Evolutionary conservation across 2,888 invertebrate species (phyloP).

Genomic region (Crepidodera aurea): DNA sequence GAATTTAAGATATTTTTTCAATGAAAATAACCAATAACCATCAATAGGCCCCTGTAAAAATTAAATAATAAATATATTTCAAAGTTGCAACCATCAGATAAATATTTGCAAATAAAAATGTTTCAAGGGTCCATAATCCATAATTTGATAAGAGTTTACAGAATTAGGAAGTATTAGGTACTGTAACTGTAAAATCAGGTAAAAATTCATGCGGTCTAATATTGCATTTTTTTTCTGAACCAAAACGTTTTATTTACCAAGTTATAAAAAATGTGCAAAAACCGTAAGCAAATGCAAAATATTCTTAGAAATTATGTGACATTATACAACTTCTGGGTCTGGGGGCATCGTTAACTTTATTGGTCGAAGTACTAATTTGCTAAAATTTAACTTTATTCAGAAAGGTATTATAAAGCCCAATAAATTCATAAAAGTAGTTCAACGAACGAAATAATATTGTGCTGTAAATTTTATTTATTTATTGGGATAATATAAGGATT

Average conservation of each 20-base stretch:
- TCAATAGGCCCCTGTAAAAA: too few species aligned
- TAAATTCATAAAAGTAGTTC: slow-evolving; percentile 44
- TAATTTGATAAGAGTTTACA: too few species aligned
- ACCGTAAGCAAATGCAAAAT: slow-evolving; percentile 4
- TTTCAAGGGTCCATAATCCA: too few species aligned
- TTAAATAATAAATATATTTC: too few species aligned
- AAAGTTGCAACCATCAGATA: too few species aligned
- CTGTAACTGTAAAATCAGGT: too few species aligned
- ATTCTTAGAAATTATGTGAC: slow-evolving; percentile 12
- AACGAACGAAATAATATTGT: slow-evolving; percentile 37
- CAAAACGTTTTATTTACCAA: background rate
- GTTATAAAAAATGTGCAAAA: slow-evolving; percentile 13
- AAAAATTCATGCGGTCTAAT: background rate
- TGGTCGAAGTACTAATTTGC: slow-evolving; percentile 33
- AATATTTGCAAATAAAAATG: too few species aligned
- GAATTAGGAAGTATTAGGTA: too few species aligned
- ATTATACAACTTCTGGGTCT: slow-evolving; percentile 4
- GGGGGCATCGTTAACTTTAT: slow-evolving; percentile 7
- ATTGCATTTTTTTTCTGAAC: background rate
- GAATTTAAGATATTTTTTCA: too few species aligned
- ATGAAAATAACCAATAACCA: too few species aligned
- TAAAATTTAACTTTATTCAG: slow-evolving; percentile 23
- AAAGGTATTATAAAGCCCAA: slow-evolving; percentile 31
- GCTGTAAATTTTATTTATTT: slow-evolving; percentile 43
- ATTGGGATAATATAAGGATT: slow-evolving; percentile 40